Evolutionary conservation across 2,888 invertebrate species (phyloP).

Genomic region (Drosophila paranaensis): DNA sequence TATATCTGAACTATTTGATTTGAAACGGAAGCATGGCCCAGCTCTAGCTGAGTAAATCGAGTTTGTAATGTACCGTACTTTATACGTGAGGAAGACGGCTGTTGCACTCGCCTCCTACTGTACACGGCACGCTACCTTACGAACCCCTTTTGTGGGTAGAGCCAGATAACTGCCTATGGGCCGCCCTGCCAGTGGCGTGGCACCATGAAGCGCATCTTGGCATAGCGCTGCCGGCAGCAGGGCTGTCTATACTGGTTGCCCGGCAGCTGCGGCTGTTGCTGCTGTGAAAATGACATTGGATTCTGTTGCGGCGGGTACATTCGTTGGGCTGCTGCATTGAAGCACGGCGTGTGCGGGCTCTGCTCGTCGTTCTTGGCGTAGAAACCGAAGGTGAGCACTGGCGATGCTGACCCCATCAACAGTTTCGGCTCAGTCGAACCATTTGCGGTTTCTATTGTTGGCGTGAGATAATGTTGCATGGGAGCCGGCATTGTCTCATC

Average conservation of each 20-base stretch:
- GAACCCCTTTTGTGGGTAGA: constrained; percentile 12
- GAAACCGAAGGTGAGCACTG: background rate
- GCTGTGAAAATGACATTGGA: background rate
- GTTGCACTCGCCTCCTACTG: background rate
- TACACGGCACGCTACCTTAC: constrained; percentile 54
- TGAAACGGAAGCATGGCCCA: constrained; percentile 50
- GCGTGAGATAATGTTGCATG: background rate
- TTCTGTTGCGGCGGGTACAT: background rate
- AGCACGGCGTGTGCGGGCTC: background rate
- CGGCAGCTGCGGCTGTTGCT: constrained; percentile 11
- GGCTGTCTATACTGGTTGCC: constrained; percentile 31
- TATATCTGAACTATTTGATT: constrained; percentile 21
- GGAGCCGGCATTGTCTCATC: background rate
- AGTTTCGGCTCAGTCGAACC: no score
- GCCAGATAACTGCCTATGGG: constrained; percentile 3
- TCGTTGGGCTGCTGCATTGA: background rate
- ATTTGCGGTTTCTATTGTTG: background rate
- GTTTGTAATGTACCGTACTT: constrained; percentile 49
- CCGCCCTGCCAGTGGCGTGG: constrained; percentile 61
- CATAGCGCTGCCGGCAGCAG: constrained; percentile 50
- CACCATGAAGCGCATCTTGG: constrained; percentile 65
- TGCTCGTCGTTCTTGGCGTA: background rate
- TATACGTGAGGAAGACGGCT: constrained; percentile 23
- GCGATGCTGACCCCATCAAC: background rate
- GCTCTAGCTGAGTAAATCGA: constrained; percentile 1